Conservation (phyloP, 2,797 vertebrate genomes). For the Triplophysa bombifrons region DNA sequence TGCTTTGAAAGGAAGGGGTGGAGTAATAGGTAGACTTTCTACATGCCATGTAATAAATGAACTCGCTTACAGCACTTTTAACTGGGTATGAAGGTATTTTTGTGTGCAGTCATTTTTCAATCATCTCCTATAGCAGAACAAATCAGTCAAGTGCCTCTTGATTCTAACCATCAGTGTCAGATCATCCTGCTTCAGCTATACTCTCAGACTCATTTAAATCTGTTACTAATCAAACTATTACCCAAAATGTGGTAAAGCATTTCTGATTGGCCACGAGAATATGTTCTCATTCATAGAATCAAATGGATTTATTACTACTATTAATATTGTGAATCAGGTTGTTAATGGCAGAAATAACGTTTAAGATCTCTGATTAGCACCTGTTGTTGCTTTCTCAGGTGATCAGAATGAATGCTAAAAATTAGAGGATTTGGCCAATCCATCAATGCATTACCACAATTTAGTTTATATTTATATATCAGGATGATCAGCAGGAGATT, state of each 20-base stretch:
- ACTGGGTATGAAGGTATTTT: conserved; percentile 45
- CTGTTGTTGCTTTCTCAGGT: not conserved
- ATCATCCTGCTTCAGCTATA: conserved; percentile 11
- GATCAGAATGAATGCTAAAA: not conserved
- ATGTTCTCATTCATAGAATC: not conserved
- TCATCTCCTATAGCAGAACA: conserved; percentile 53
- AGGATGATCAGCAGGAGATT: not conserved
- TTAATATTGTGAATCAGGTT: not conserved
- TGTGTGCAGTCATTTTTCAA: conserved; percentile 65
- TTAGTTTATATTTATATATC: not conserved
- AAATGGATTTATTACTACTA: not conserved
- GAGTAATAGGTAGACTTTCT: not conserved
- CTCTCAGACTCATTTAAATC: not conserved
- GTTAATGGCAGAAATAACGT: not conserved
- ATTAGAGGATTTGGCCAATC: not conserved
- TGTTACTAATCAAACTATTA: not conserved
- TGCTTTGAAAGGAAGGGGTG: too few species aligned
- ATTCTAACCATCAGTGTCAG: conserved; percentile 15
- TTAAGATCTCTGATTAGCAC: conserved; percentile 10
- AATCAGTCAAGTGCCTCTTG: conserved; percentile 48
- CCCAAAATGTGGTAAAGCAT: not conserved
- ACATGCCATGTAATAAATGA: not conserved
- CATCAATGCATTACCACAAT: not conserved
- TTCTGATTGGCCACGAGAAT: not conserved
- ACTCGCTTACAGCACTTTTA: conserved; percentile 9